A percentile compares a stretch with the other conserved stretches of the same genome.
Evolutionary conservation across 1,140 invertebrate species (phyloP).

Genomic region (Zaprionus africanus): DNA sequence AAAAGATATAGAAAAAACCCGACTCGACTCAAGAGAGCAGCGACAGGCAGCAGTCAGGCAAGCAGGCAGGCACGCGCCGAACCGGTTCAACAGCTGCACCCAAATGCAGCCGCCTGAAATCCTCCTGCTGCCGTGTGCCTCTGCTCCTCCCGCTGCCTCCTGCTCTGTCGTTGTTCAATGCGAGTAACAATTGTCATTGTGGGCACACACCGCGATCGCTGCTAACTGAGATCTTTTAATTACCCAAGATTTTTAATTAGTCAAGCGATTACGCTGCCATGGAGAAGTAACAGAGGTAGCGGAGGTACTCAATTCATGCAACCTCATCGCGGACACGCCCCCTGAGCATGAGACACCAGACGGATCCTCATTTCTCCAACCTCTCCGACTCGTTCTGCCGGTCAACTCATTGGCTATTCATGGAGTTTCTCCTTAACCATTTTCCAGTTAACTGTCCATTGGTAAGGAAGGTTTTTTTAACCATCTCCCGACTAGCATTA

Average conservation of each 20-base stretch:
- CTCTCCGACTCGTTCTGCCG: background rate
- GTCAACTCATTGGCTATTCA: background rate
- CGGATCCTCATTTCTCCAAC: slow-evolving; percentile 21
- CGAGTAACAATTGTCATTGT: slow-evolving; percentile 68
- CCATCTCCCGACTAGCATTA: background rate
- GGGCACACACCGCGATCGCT: background rate
- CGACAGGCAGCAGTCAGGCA: background rate
- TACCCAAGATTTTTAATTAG: slow-evolving; percentile 45
- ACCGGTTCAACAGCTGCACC: slow-evolving; percentile 78
- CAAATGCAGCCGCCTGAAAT: slow-evolving; percentile 50
- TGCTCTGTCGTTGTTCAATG: background rate
- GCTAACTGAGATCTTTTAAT: slow-evolving; percentile 42
- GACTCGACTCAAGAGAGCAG: slow-evolving; percentile 13
- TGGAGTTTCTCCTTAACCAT: slow-evolving; percentile 3
- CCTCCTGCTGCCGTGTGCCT: background rate
- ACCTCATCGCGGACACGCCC: slow-evolving; percentile 18
- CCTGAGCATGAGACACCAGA: background rate
- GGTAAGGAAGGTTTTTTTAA: background rate
- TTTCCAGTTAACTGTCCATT: background rate
- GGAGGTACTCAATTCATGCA: slow-evolving; percentile 28
- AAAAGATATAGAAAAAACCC: slow-evolving; percentile 18
- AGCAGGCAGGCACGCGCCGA: slow-evolving; percentile 61
- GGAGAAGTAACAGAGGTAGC: background rate
- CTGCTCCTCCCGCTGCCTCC: background rate
- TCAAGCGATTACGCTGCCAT: slow-evolving; percentile 32